These are phyloP conservation scores for Leucophenga varia DNA, from an alignment of 1,140 invertebrate species.

Conservation along the genomic window DNA sequence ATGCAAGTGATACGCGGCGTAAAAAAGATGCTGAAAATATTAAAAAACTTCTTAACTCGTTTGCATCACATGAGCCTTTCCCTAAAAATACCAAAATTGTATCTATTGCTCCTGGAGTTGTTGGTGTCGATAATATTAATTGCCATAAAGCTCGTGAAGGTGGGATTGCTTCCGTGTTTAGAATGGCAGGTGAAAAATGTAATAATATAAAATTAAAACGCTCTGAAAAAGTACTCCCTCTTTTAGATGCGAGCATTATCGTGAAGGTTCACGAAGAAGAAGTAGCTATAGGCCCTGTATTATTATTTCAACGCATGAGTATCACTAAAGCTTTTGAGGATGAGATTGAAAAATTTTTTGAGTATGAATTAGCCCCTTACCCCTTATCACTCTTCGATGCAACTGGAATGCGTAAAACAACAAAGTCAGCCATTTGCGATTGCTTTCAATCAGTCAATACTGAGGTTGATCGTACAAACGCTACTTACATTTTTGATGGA, in stretches of 20 bases:
- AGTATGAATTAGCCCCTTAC: slow-evolving; percentile 47
- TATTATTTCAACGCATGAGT: slow-evolving; percentile 53
- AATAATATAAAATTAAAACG: slow-evolving; percentile 50
- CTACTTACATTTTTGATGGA: too few species aligned
- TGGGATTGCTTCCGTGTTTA: slow-evolving; percentile 31
- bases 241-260: slow-evolving; percentile 34
- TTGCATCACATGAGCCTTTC: slow-evolving; percentile 46
- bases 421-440: slow-evolving; percentile 45
- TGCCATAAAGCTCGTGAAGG: slow-evolving; percentile 51
- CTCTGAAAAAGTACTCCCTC: slow-evolving; percentile 40
- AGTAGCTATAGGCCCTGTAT: slow-evolving; percentile 42
- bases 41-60: slow-evolving; percentile 45
- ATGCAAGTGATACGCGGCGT: slow-evolving; percentile 46
- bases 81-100: slow-evolving; percentile 26
- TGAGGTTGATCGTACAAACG: too few species aligned
- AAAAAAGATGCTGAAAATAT: slow-evolving; percentile 49
- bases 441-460: slow-evolving; percentile 33
- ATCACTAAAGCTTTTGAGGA: slow-evolving; percentile 11
- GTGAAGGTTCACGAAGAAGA: slow-evolving; percentile 44
- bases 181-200: slow-evolving; percentile 37
- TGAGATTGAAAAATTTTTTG: slow-evolving; percentile 45
- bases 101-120: slow-evolving; percentile 49
- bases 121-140: slow-evolving; percentile 50
- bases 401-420: slow-evolving; percentile 48
- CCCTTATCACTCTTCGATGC: slow-evolving; percentile 42